A percentile compares a stretch with the other conserved stretches of the same genome.
Evolutionary conservation across 2,888 invertebrate genomes (phyloP).

Genomic region (Mactromeris polynyma): DNA sequence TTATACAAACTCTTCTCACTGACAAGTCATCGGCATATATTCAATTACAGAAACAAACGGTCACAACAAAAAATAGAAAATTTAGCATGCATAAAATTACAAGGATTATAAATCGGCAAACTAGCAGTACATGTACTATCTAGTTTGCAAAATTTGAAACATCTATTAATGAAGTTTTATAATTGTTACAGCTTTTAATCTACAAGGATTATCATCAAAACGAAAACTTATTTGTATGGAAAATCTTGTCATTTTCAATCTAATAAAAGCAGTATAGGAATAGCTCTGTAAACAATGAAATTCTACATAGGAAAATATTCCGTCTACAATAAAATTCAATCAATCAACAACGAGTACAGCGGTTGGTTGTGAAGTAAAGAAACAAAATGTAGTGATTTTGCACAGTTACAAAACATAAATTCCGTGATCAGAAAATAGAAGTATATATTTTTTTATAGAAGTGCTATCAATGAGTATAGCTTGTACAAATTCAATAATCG

Average conservation of each 20-base stretch:
- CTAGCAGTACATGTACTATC: not conserved
- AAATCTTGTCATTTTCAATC: slow-evolving; percentile 41
- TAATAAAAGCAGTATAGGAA: slow-evolving; percentile 26
- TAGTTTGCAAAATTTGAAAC: slow-evolving; percentile 1
- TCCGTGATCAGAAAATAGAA: not conserved
- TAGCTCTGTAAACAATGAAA: slow-evolving; percentile 42
- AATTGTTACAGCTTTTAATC: not conserved
- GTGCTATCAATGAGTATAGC: slow-evolving; percentile 5
- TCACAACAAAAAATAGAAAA: slow-evolving; percentile 32
- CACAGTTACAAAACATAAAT: not conserved
- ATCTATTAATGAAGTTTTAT: not conserved
- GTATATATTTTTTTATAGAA: not conserved
- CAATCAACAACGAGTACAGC: slow-evolving; percentile 37
- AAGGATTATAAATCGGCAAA: not conserved
- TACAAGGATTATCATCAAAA: not conserved
- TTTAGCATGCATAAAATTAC: slow-evolving; percentile 20
- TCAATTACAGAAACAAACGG: slow-evolving; percentile 33
- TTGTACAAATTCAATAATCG: not conserved
- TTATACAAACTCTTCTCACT: slow-evolving; percentile 15
- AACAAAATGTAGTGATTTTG: not conserved
- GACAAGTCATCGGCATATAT: slow-evolving; percentile 14
- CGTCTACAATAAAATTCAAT: slow-evolving; percentile 18
- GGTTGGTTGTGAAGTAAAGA: not conserved
- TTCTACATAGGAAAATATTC: not conserved
- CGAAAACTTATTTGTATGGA: slow-evolving; percentile 19